Percentiles rank a stretch among this genome's conserved stretches.
Evolutionary conservation across 1,140 invertebrate species (phyloP).

Genomic region (Diprion similis): DNA sequence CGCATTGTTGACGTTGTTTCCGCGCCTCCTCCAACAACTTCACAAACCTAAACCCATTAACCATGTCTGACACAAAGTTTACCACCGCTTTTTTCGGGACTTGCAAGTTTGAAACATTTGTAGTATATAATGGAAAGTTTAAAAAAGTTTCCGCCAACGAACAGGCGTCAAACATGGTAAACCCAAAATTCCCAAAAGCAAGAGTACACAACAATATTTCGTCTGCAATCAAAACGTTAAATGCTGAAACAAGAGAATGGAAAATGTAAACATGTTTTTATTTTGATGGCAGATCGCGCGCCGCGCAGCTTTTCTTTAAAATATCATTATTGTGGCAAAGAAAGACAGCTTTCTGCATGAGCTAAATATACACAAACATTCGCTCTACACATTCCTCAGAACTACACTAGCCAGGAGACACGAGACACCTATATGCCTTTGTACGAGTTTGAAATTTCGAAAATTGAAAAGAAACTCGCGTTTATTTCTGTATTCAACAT

Average conservation of each 20-base stretch:
- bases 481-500: neutral
- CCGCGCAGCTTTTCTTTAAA: slow-evolving; percentile 33
- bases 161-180: slow-evolving; percentile 6
- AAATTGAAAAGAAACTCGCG: neutral
- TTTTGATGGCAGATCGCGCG: slow-evolving; percentile 35
- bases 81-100: neutral
- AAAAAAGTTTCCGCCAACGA: neutral
- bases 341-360: slow-evolving; percentile 51
- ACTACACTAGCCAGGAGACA: slow-evolving; percentile 35
- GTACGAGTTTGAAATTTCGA: slow-evolving; percentile 15
- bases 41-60: slow-evolving; percentile 26
- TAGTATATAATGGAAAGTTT: neutral
- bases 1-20: slow-evolving; percentile 35
- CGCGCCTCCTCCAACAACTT: slow-evolving; percentile 23
- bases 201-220: slow-evolving; percentile 16
- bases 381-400: slow-evolving; percentile 52
- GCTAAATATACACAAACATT: slow-evolving; percentile 29
- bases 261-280: slow-evolving; percentile 13
- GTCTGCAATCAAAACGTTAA: slow-evolving; percentile 28
- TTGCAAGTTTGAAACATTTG: neutral
- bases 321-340: slow-evolving; percentile 35
- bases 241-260: slow-evolving; percentile 23
- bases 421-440: slow-evolving; percentile 26
- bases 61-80: slow-evolving; percentile 24
- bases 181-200: slow-evolving; percentile 13